A percentile compares a stretch with the other conserved stretches of the same genome.
Conservation (phyloP, 2,797 vertebrate genomes). For the Bradypodion pumilum region DNA sequence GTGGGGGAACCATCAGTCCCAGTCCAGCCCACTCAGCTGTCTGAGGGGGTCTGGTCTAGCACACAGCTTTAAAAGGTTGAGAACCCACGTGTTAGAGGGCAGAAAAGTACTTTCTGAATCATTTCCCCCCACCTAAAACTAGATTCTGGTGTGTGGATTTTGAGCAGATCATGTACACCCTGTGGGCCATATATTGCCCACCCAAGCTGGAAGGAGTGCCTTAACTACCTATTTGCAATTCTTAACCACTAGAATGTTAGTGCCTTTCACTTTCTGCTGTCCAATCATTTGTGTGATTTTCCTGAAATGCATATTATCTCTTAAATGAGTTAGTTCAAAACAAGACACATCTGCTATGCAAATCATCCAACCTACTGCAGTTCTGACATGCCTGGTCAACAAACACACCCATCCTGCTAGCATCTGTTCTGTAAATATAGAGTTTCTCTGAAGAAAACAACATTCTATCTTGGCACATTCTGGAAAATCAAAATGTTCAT, state of each 20-base stretch:
- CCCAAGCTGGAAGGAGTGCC: too few relatives aligned
- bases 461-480: not conserved
- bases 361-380: not conserved
- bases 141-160: too few relatives aligned
- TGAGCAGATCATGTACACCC: too few relatives aligned
- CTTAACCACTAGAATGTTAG: not conserved
- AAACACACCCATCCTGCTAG: conserved; percentile 2
- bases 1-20: too few relatives aligned
- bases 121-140: too few relatives aligned
- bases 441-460: not conserved
- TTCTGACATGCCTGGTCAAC: conserved; percentile 26
- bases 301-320: not conserved
- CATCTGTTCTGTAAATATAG: not conserved
- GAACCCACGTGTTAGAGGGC: too few relatives aligned
- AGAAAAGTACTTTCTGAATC: too few relatives aligned
- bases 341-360: not conserved
- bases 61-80: too few relatives aligned
- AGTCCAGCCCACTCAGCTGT: too few relatives aligned
- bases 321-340: conserved; percentile 17
- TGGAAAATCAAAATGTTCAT: not conserved
- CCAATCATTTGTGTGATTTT: not conserved
- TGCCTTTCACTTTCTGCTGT: not conserved
- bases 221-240: not conserved
- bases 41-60: too few relatives aligned
- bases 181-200: too few relatives aligned